Percentiles rank a stretch among this genome's conserved stretches.
phyloP scores from a whole-genome alignment of 2,113 vertebrate genomes.

The Paramisgurnus dabryanus region DNA sequence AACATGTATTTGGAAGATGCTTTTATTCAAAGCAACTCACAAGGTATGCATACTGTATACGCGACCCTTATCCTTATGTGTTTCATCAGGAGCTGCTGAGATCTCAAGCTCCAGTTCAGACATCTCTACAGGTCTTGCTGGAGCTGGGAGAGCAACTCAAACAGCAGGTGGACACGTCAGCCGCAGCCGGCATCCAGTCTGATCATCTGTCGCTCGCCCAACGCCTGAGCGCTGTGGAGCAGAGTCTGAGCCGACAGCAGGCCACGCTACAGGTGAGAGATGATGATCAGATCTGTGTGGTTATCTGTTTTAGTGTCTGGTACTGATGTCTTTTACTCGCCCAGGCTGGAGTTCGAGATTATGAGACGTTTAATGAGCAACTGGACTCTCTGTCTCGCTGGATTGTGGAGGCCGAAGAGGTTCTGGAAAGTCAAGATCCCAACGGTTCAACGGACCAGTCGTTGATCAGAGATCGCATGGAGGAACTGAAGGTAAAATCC shows the following conservation, averaged over 20 bases:
- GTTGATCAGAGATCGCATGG: slow-evolving; percentile 86
- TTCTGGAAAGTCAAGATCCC: slow-evolving; percentile 84
- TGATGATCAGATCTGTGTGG: not conserved
- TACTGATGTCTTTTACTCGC: slow-evolving; percentile 4
- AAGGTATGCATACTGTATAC: no score
- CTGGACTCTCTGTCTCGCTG: slow-evolving; percentile 81
- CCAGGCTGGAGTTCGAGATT: slow-evolving; percentile 91
- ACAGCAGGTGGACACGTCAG: slow-evolving; percentile 87
- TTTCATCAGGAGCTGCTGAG: slow-evolving; percentile 79
- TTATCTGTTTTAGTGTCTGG: not conserved
- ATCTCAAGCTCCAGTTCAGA: slow-evolving; percentile 75
- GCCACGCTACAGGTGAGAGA: slow-evolving; percentile 81
- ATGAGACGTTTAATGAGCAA: slow-evolving; percentile 84
- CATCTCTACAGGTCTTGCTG: slow-evolving; percentile 83
- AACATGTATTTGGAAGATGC: no score
- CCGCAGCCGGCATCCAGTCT: slow-evolving; percentile 85
- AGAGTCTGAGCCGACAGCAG: slow-evolving; percentile 85
- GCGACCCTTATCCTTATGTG: not conserved
- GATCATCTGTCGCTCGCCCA: slow-evolving; percentile 84
- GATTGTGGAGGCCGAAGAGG: slow-evolving; percentile 83
- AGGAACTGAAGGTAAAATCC: slow-evolving; percentile 85
- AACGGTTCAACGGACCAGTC: slow-evolving; percentile 82
- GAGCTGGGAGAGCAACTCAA: slow-evolving; percentile 91
- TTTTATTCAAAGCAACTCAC: no score
- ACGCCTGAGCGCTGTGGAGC: slow-evolving; percentile 78